Base-by-base conservation (phyloP, 2,797 vertebrate genomes). In the Sciaenops ocellatus region DNA sequence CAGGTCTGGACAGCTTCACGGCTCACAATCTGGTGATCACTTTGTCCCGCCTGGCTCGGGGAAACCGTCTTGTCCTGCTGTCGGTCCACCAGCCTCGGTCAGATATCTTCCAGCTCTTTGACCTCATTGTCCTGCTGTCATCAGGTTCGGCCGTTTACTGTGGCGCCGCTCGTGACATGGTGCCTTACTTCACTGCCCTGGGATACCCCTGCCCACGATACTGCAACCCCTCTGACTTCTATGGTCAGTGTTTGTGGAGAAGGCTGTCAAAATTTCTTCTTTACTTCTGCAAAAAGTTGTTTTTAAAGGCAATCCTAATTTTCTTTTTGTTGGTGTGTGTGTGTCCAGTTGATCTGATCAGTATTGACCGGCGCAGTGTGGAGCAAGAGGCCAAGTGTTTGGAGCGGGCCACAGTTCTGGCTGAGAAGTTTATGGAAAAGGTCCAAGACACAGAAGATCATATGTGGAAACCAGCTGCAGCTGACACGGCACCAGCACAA, bases 221-320 rank as follows among this genome's bases (percentile, higher is more conserved):
- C 94, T 98, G 97, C 94, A 99, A 99, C 92, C 98, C 98, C 18
- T 98, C 97, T 0, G 98, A 99, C 91, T 99, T 96, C 93, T 99
- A 99, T 0, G 97, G 98, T 99, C 81, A 93, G 95, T 91, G 34
- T 66, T 18, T 61, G n/a, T 74, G 48, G 38, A 15, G 18, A 59
- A 22, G 57, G 13, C 6, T 46, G 24, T 24, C 6, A 20, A 46
- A 22, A 26, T 17, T 20, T 7, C 13, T 65, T 78, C 44, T 72
- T 16, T 28, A 17, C 15, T n/a, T n/a, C n/a, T 34, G 69, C 12
- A 12, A 10, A 46, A 22, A 24, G 41, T 71, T 61, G 12, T 47
- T 17, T 46, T 16, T 30, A 10, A 42, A 20, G 22, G n/a, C 42
- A 44, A 28, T 17, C 22, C 2, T 68, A 1, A 4, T 26, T 41